Base-by-base conservation (phyloP, 2,888 invertebrate genomes). In the Neoitamus cyanurus region DNA sequence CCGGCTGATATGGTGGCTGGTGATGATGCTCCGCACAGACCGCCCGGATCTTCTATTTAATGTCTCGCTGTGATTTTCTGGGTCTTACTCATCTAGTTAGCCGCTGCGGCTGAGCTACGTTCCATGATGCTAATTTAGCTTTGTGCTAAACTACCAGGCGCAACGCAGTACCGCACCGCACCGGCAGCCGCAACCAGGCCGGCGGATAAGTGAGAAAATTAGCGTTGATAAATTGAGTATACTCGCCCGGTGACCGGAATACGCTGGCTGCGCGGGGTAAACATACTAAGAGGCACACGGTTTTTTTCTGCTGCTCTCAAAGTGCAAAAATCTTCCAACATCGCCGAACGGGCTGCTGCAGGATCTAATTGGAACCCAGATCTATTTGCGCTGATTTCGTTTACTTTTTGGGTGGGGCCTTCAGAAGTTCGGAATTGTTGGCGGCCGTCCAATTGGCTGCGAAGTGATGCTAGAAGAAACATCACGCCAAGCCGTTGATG, bases 11-110 rank as follows among this genome's bases (percentile, higher is more conserved):
- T 58, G 58, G 25, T 58, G 58, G 25, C 58, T 42, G 58, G 6
- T 25, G 58, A 58, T 25, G 15, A 58, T 25, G 58, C 58, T n/a
- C 58, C 58, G 25, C 20, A 7, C 58, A 7, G 58, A 58, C 25
- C 58, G 15, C 58, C 58, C 58, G 58, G 58, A 25, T 20, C 58
- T 37, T n/a, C 37, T 9, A 20, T 4, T 73, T 73, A 36, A n/a
- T 37, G 73, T 73, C 73, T 20, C 73, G 34, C 20, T 73, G 73
- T 73, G 73, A 36, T 73, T 73, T 73, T 73, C 73, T 73, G 73
- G 73, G 73, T 31, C 73, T 34, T 73, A 36, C 73, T 34, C 73
- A 73, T 31, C 34, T 73, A 20, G 73, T 36, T 73, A 7, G 58
- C 25, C 25, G 58, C 58, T 42, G 42, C 5, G 13, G 37, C 37